phyloP scores from a whole-genome alignment of 2,113 vertebrate genomes.

The Cisticola juncidis region DNA sequence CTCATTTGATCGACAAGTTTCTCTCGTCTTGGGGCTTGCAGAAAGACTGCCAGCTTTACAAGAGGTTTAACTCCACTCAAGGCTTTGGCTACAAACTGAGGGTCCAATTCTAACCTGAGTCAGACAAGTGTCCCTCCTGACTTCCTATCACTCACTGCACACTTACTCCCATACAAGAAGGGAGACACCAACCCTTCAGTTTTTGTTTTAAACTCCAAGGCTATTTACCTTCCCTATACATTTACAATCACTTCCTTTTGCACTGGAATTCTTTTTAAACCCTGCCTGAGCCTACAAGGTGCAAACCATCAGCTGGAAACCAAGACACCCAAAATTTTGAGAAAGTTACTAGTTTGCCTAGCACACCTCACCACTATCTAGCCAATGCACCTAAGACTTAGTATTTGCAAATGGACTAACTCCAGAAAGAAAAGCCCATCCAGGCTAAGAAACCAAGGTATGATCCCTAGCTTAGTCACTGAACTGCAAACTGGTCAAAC shows the following conservation, averaged over 20 bases:
- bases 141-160: background rate
- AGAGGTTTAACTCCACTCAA: background rate
- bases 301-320: background rate
- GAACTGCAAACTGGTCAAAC: background rate
- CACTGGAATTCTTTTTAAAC: background rate
- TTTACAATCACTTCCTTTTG: background rate
- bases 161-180: accelerated
- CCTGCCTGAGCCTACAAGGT: accelerated
- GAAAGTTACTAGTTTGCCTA: background rate
- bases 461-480: background rate
- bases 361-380: background rate
- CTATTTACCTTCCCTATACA: background rate
- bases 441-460: background rate
- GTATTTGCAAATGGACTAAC: background rate
- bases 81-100: background rate
- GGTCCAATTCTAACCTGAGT: background rate
- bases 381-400: background rate
- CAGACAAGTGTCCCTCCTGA: background rate
- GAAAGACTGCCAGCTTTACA: background rate
- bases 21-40: background rate
- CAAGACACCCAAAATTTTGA: background rate
- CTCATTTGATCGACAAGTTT: background rate
- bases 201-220: background rate
- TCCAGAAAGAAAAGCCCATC: background rate
- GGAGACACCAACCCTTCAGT: background rate